Conservation (phyloP, 2,113 vertebrate genomes). For the Phylloscopus whistleri region DNA sequence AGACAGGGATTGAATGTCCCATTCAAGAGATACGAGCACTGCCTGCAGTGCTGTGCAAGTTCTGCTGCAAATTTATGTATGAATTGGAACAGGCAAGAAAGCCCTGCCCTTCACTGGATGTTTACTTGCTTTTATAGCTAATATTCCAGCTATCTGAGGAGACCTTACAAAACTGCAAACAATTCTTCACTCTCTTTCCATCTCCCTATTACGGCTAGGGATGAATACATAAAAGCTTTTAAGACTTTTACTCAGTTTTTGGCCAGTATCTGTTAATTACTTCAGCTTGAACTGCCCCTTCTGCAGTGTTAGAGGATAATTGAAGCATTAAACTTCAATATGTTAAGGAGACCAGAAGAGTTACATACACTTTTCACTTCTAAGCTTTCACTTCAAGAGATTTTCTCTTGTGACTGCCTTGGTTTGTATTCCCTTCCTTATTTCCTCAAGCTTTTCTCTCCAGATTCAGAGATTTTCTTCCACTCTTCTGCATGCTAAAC, state of each 20-base stretch:
- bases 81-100: not conserved
- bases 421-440: not conserved
- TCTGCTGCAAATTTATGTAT: not conserved
- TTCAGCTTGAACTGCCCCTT: not conserved
- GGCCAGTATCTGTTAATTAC: not conserved
- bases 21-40: not conserved
- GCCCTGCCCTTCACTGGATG: not conserved
- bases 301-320: not conserved
- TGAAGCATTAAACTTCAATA: not conserved
- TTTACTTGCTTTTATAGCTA: not conserved
- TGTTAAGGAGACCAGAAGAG: not conserved
- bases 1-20: not conserved
- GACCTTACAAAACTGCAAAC: not conserved
- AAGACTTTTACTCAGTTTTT: not conserved
- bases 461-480: not conserved
- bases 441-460: slow-evolving; percentile 7
- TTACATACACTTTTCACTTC: not conserved
- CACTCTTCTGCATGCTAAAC: not conserved
- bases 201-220: not conserved
- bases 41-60: not conserved
- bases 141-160: not conserved
- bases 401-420: not conserved
- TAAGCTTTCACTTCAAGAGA: not conserved
- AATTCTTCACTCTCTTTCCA: not conserved
- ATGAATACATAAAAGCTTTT: not conserved